These are phyloP conservation scores for Odontothrips loti DNA, from an alignment of 2,888 invertebrate species.

Conservation along the genomic window DNA sequence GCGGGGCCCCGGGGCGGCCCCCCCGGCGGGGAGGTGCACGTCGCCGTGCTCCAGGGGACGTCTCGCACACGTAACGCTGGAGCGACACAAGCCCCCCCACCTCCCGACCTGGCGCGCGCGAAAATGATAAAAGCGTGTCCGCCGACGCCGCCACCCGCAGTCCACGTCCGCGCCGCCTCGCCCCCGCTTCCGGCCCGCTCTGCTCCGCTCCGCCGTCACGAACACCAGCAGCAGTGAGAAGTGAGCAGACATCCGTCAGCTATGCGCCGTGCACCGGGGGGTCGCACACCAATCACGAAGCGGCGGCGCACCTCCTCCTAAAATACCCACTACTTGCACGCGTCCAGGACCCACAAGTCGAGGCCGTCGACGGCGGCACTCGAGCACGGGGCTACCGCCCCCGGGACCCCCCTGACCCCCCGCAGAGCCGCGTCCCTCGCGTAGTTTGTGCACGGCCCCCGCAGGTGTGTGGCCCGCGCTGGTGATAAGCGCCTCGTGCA, in stretches of 20 bases:
- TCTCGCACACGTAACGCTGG: too few species aligned
- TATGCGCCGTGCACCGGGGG: too few species aligned
- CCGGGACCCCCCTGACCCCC: too few species aligned
- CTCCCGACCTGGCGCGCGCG: constrained; percentile 31
- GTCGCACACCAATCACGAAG: too few species aligned
- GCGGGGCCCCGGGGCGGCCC: neutral
- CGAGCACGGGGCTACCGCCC: too few species aligned
- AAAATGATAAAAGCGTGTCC: constrained; percentile 33
- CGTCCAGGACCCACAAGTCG: too few species aligned
- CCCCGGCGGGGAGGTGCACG: neutral
- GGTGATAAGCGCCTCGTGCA: neutral
- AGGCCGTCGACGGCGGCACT: too few species aligned
- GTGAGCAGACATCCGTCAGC: neutral
- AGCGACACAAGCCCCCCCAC: neutral
- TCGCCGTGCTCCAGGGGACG: too few species aligned
- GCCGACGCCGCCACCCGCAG: constrained; percentile 34
- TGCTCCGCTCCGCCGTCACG: neutral
- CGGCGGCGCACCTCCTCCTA: too few species aligned
- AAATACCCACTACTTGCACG: too few species aligned
- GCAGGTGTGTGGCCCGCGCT: neutral
- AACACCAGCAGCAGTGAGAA: neutral
- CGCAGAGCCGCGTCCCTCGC: too few species aligned
- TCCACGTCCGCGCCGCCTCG: neutral
- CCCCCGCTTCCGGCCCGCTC: neutral
- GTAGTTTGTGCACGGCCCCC: too few species aligned